Percentiles rank a stretch among this genome's conserved stretches.
Evolutionary conservation across 2,888 invertebrate species (phyloP).

Genomic region (Mesorhabditis sp.): DNA sequence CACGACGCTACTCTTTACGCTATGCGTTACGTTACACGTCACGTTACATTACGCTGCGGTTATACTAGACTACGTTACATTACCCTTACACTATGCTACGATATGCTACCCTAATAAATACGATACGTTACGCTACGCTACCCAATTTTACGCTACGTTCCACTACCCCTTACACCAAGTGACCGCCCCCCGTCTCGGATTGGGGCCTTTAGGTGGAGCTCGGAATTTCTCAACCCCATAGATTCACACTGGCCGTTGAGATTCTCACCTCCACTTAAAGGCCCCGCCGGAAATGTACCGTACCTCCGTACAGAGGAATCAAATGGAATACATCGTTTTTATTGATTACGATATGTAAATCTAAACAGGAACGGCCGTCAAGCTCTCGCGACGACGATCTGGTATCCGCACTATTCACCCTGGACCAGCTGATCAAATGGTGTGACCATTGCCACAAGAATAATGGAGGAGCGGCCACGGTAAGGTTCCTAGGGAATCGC

Average conservation of each 20-base stretch:
- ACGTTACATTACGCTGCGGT: too few species aligned
- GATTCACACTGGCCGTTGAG: neutral
- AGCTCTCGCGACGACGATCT: constrained; percentile 6
- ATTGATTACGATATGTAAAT: neutral
- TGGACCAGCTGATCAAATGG: constrained; percentile 2
- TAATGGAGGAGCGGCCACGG: neutral
- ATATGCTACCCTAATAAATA: too few species aligned
- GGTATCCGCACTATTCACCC: neutral
- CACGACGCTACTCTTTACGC: too few species aligned
- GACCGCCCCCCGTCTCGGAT: too few species aligned
- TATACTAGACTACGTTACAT: too few species aligned
- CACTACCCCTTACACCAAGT: too few species aligned
- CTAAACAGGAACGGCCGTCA: neutral
- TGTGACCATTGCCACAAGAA: neutral
- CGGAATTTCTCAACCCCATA: neutral
- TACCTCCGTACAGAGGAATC: neutral
- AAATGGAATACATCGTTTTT: neutral
- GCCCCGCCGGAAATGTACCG: too few species aligned
- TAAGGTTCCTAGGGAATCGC: neutral
- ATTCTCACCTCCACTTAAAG: neutral
- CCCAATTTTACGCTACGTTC: too few species aligned
- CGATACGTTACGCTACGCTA: too few species aligned
- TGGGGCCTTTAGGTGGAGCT: neutral
- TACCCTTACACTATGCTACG: too few species aligned
- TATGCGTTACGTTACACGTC: too few species aligned